phyloP scores from a whole-genome alignment of 2,797 vertebrate species.

The Phalloptychus januarius region DNA sequence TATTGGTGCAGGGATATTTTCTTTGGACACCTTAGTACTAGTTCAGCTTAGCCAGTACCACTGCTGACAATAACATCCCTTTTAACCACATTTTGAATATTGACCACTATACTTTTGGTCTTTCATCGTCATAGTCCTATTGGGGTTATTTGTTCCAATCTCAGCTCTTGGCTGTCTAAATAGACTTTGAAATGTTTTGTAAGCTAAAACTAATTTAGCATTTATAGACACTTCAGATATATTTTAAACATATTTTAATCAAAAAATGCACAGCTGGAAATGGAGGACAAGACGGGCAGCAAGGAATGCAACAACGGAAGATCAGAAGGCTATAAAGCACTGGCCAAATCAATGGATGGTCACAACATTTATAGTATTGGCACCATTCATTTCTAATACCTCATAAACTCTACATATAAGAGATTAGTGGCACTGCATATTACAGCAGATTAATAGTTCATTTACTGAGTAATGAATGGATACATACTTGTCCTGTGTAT shows the following conservation, averaged over 20 bases:
- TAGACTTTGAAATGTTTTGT: too few species aligned
- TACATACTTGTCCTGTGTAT: not conserved
- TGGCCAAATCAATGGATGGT: not conserved
- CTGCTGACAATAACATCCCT: not conserved
- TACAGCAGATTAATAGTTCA: not conserved
- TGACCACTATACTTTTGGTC: too few species aligned
- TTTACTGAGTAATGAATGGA: not conserved
- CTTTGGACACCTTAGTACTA: not conserved
- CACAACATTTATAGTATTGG: not conserved
- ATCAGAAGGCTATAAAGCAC: not conserved
- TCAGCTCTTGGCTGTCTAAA: not conserved
- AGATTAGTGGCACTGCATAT: not conserved
- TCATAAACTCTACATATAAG: not conserved
- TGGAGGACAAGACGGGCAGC: not conserved
- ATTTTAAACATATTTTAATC: not conserved
- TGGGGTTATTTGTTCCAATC: not conserved
- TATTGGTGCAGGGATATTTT: not conserved
- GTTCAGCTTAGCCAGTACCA: not conserved
- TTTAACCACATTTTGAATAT: not conserved
- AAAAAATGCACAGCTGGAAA: not conserved
- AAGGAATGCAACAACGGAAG: not conserved
- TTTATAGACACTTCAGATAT: not conserved
- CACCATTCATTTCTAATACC: not conserved
- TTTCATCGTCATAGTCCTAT: not conserved
- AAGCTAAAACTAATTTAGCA: not conserved